Conservation (phyloP, 2,113 vertebrate genomes). For the Crotalus horridus region DNA sequence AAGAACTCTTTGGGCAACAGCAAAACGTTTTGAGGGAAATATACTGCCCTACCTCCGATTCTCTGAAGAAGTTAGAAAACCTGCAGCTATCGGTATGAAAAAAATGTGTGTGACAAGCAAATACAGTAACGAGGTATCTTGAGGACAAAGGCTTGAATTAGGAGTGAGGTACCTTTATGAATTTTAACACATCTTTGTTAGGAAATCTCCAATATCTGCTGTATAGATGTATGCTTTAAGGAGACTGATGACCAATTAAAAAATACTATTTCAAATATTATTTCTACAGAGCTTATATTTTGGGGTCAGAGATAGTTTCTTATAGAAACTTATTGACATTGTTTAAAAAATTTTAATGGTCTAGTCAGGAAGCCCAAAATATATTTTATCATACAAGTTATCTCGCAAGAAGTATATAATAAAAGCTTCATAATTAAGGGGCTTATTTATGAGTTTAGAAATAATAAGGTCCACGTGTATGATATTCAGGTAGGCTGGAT, state of each 20-base stretch:
- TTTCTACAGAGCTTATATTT: background rate
- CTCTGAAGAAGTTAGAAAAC: background rate
- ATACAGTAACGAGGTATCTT: slow-evolving; percentile 1
- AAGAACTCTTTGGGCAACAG: background rate
- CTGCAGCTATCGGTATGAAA: slow-evolving; percentile 8
- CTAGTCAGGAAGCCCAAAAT: background rate
- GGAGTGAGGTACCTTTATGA: slow-evolving; percentile 18
- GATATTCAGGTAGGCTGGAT: background rate
- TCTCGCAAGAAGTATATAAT: background rate
- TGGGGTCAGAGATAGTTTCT: background rate
- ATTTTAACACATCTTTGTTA: accelerated
- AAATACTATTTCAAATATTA: background rate
- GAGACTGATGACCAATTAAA: background rate
- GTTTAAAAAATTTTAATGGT: background rate
- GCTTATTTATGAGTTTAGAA: background rate
- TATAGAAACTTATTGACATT: background rate
- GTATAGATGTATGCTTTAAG: background rate
- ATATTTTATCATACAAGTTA: background rate
- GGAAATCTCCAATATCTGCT: background rate
- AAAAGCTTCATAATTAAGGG: background rate
- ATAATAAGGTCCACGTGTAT: background rate
- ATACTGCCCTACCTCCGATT: background rate
- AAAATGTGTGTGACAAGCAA: background rate
- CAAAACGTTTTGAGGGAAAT: background rate
- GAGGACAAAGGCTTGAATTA: slow-evolving; percentile 32